Evolutionary conservation across 2,888 invertebrate genomes (phyloP), one percentile per base, ranked within the genome.

Genomic region (Parasteatoda lunata): DNA sequence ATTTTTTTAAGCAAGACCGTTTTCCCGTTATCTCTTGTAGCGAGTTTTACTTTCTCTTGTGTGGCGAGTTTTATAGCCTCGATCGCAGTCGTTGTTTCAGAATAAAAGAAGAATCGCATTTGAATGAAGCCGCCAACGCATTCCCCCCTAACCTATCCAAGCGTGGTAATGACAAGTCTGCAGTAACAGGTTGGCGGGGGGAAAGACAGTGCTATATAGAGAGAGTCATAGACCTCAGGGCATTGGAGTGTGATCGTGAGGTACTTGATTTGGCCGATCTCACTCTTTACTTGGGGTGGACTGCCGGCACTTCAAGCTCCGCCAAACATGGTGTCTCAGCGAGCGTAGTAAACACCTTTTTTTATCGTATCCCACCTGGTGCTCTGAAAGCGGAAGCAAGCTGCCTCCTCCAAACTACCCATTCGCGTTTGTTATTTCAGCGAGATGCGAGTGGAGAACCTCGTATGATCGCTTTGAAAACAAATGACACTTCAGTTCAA

Each of bases 171-270:
- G 78, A 83, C 79, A 83, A 72, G 77, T 52, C 82, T 73, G 65
- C 77, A 49, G 77, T 73, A 81, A 87, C 81, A 82, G 77, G 81
- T 82, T 82, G 81, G 48, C 59, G 9, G 80, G 77, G 86, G 77
- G 72, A 82, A 73, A 68, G 45, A 75, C 83, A 71, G 79, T 81
- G 80, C 77, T 79, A 59, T 85, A 79, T 85, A 76, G 75, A 78
- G 15, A 71, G 81, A 87, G 87, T 87, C 87, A 87, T 87, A 82
- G 82, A 87, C 87, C 80, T 70, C 66, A 54, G 85, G 85, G 77
- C 85, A 80, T 86, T 72, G 66, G 84, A 72, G 80, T 81, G 80
- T 86, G 79, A 68, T 79, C 75, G 85, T 86, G 80, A 81, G 71
- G 85, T 80, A 77, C 80, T 81, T 59, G 77, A 77, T 72, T 78